A percentile compares a stretch with the other conserved stretches of the same genome.
These are phyloP conservation scores for Hartigia nigra DNA, from an alignment of 2,888 invertebrate species.

Conservation along the genomic window DNA sequence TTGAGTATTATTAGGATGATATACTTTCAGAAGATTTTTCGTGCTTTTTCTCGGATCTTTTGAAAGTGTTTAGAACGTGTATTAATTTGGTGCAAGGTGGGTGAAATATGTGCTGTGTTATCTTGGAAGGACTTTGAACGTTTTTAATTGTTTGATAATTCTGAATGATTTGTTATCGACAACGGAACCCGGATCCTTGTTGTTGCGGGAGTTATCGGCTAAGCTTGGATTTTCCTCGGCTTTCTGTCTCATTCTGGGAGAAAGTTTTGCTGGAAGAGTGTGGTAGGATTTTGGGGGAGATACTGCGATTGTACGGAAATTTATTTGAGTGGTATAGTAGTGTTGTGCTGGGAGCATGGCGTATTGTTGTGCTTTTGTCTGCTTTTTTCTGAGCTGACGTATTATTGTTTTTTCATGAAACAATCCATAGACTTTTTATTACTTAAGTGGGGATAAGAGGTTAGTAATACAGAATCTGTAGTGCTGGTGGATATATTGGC, in stretches of 20 bases:
- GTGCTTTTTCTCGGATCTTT: not conserved
- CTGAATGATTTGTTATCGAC: not conserved
- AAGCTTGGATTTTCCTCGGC: not conserved
- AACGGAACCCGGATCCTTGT: not conserved
- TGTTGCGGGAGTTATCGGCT: not conserved
- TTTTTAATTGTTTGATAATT: not conserved
- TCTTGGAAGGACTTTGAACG: not conserved
- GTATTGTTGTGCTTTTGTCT: not conserved
- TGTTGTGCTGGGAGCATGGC: not conserved
- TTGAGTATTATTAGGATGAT: not conserved
- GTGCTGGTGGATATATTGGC: not conserved
- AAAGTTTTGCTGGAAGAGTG: not conserved
- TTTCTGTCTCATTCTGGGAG: not conserved
- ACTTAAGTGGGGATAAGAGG: not conserved
- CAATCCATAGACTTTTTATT: not conserved
- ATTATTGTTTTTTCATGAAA: not conserved
- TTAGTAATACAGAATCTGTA: not conserved
- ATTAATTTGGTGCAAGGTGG: not conserved
- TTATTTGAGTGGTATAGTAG: not conserved
- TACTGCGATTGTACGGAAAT: not conserved
- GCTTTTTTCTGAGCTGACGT: not conserved
- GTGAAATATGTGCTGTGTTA: not conserved
- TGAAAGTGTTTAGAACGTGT: not conserved
- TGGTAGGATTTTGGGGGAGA: not conserved
- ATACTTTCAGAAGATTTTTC: not conserved